Percentiles rank a stretch among this genome's conserved stretches.
These are phyloP conservation scores for Myxocyprinus asiaticus DNA, from an alignment of 2,113 vertebrate genomes.

Conservation along the genomic window DNA sequence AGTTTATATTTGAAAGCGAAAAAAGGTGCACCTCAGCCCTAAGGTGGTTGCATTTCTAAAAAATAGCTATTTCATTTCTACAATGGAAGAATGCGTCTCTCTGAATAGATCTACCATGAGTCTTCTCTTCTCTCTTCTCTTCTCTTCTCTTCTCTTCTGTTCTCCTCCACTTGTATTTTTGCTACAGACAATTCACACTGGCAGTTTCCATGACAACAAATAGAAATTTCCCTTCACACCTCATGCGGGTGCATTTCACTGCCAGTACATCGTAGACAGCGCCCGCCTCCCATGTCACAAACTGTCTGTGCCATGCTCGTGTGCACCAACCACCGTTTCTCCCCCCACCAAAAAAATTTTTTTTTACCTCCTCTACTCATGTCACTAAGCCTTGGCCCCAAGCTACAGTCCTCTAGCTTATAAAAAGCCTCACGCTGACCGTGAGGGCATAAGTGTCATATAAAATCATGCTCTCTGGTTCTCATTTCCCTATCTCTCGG, in stretches of 20 bases:
- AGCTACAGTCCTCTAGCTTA: slow-evolving; percentile 25
- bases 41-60: slow-evolving; percentile 26
- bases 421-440: slow-evolving; percentile 24
- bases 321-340: slow-evolving; percentile 24
- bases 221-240: slow-evolving; percentile 72
- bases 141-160: background rate
- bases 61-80: slow-evolving; percentile 37
- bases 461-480: slow-evolving; percentile 24
- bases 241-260: slow-evolving; percentile 68
- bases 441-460: slow-evolving; percentile 13
- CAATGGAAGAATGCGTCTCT: slow-evolving; percentile 62
- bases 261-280: slow-evolving; percentile 49
- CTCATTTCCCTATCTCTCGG: background rate
- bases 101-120: slow-evolving; percentile 54
- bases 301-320: slow-evolving; percentile 52
- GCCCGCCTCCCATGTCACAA: slow-evolving; percentile 51
- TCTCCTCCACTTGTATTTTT: slow-evolving; percentile 61
- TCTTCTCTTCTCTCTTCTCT: slow-evolving; percentile 55
- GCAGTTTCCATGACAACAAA: slow-evolving; percentile 84
- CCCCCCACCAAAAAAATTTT: background rate
- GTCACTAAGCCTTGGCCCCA: slow-evolving; percentile 25
- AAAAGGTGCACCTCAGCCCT: slow-evolving; percentile 37
- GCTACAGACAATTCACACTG: slow-evolving; percentile 69
- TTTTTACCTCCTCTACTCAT: background rate
- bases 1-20: slow-evolving; percentile 46